Conservation (phyloP, 2,113 vertebrate species). For the Mormyrus lacerda region DNA sequence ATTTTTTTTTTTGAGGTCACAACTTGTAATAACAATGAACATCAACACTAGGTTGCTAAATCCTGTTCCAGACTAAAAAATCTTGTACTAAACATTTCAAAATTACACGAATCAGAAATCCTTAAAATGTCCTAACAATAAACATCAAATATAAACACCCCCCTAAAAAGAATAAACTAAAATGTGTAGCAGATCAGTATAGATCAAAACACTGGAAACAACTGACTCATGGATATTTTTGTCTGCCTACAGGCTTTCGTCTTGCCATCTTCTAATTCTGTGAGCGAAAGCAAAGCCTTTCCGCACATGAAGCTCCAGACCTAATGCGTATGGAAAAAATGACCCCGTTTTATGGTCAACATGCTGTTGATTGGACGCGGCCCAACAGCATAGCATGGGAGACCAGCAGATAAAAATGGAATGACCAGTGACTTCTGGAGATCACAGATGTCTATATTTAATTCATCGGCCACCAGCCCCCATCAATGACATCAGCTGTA, state of each 20-base stretch:
- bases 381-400: background rate
- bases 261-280: background rate
- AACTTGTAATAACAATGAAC: background rate
- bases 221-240: background rate
- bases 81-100: background rate
- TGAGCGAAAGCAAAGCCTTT: background rate
- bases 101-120: background rate
- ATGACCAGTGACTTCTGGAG: background rate
- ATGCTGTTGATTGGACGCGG: background rate
- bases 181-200: background rate
- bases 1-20: constrained; percentile 1
- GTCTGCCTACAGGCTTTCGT: no score
- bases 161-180: background rate
- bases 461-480: background rate
- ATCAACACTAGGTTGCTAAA: background rate
- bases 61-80: background rate
- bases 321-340: background rate
- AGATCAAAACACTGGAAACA: background rate
- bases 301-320: background rate
- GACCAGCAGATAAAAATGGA: constrained; percentile 12
- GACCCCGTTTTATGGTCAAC: background rate
- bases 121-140: background rate
- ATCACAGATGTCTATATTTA: background rate
- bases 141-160: background rate
- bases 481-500: background rate